Conservation (phyloP, 2,888 invertebrate genomes). For the Oxystoma pomonae region DNA sequence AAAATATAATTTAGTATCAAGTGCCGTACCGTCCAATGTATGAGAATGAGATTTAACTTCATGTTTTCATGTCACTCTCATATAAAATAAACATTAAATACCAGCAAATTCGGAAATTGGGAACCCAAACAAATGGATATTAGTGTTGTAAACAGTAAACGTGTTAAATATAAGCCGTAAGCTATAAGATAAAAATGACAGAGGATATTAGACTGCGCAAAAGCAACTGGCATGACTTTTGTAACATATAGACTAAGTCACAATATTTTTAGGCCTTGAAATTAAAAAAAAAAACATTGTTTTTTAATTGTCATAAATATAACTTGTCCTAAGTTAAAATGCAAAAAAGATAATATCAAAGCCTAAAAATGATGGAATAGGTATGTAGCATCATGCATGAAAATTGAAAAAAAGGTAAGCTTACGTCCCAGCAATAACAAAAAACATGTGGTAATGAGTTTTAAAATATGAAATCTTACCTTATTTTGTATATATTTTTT, state of each 20-base stretch:
- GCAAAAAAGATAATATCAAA: background rate
- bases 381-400: conserved; percentile 40
- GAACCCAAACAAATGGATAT: conserved; percentile 39
- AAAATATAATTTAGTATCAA: conserved; percentile 41
- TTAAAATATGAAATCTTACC: conserved; percentile 15
- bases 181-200: conserved; percentile 31
- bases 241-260: background rate
- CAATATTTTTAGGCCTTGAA: background rate
- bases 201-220: conserved; percentile 19
- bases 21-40: conserved; percentile 45
- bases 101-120: conserved; percentile 30
- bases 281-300: background rate
- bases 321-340: background rate
- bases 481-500: conserved; percentile 8
- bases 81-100: conserved; percentile 17
- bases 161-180: conserved; percentile 44
- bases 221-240: conserved; percentile 40
- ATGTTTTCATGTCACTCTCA: conserved; percentile 8
- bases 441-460: conserved; percentile 23
- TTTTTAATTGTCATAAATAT: too few species aligned
- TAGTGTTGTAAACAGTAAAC: conserved; percentile 44
- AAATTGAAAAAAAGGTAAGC: conserved; percentile 35
- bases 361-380: background rate
- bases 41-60: conserved; percentile 23
- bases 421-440: conserved; percentile 42